Evolutionary conservation across 2,888 invertebrate genomes (phyloP).

Genomic region (Aphelenchoides bicaudatus): DNA sequence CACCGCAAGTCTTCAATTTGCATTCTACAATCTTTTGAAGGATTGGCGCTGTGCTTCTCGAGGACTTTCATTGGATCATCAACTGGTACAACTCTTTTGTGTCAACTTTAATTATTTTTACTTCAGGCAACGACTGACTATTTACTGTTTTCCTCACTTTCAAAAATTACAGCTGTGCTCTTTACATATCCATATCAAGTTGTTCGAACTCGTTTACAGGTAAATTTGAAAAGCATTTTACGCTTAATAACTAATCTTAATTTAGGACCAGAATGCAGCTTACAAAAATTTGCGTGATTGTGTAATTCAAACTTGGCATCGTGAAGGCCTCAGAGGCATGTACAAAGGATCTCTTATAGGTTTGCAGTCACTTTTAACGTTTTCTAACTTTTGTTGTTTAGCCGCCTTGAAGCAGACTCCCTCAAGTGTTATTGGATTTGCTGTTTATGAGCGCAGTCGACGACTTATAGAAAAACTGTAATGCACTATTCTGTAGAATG

Average conservation of each 20-base stretch:
- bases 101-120: constrained; percentile 14
- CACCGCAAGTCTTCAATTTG: constrained; percentile 96
- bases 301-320: constrained; percentile 62
- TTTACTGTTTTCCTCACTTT: constrained; percentile 83
- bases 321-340: constrained; percentile 49
- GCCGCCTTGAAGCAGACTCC: constrained; percentile 85
- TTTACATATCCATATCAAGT: constrained; percentile 98
- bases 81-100: constrained; percentile 42
- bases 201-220: constrained; percentile 83
- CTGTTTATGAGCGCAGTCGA: constrained; percentile 79
- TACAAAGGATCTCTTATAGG: too few species aligned
- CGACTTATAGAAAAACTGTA: constrained; percentile 16
- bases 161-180: constrained; percentile 79
- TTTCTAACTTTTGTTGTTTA: too few species aligned
- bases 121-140: constrained; percentile 81
- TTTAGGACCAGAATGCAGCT: constrained; percentile 79
- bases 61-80: constrained; percentile 27
- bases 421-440: constrained; percentile 89
- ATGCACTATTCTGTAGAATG: too few species aligned
- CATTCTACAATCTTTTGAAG: constrained; percentile 98
- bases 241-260: constrained; percentile 1
- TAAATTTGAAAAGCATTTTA: constrained; percentile 35
- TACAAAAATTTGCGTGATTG: constrained; percentile 68
- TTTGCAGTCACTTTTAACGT: too few species aligned
- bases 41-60: constrained; percentile 65